phyloP scores from a whole-genome alignment of 2,113 vertebrate genomes.

The Dasyornis broadbenti region DNA sequence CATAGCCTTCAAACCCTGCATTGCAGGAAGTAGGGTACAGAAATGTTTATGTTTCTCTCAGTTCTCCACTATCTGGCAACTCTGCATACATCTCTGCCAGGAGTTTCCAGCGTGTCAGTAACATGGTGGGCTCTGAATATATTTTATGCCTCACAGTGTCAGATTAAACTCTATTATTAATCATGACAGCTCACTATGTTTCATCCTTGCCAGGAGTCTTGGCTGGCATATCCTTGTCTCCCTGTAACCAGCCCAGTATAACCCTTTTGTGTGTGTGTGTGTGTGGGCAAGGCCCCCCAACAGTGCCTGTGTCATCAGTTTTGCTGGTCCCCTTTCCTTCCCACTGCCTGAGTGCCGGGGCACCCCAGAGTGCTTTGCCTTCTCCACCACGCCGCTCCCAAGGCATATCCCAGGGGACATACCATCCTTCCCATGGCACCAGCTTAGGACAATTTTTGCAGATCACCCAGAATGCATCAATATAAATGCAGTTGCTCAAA shows the following conservation, averaged over 20 bases:
- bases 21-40: rapidly evolving
- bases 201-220: constrained; percentile 6
- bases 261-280: background rate
- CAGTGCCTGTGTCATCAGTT: background rate
- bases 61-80: background rate
- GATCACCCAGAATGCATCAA: background rate
- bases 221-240: background rate
- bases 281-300: background rate
- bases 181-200: constrained; percentile 1
- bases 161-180: constrained; percentile 8
- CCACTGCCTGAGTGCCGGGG: background rate
- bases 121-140: background rate
- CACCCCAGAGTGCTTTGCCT: background rate
- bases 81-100: background rate
- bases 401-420: background rate
- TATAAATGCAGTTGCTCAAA: background rate
- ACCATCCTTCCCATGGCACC: rapidly evolving
- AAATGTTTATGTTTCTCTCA: background rate
- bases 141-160: background rate
- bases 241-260: background rate
- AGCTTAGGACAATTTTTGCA: background rate
- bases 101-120: background rate
- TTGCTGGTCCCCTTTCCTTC: background rate
- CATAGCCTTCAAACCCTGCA: background rate
- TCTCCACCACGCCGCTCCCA: rapidly evolving